Base-by-base conservation (phyloP, 2,113 vertebrate genomes). In the Anarhynchus alexandrinus region DNA sequence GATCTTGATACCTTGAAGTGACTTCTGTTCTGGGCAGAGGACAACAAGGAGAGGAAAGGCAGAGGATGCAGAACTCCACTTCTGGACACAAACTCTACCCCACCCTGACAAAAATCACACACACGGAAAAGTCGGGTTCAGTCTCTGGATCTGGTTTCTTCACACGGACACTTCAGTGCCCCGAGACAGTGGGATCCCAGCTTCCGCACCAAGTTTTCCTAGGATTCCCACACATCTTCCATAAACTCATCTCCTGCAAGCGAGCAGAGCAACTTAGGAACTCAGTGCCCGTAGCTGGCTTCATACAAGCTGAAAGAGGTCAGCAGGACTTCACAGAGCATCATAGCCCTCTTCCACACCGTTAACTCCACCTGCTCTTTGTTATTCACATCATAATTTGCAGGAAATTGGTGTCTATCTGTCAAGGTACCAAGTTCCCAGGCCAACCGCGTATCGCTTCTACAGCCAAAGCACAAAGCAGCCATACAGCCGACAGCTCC, bases 241-340 rank as follows among this genome's bases (percentile, higher is more conserved):
- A 66, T 34, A 84, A 84, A 57, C 3, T 11, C 57, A 9, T 3
- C 4, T 19, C 57, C 82, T 14, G 40, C 2, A 1, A 72, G 65
- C 0, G 1, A 29, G 59, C 0, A 0, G 18, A 66, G 52, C 6
- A 0, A 6, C 16, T 26, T 42, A 62, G 30, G 29, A 73, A 13
- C 22, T 49, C 26, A 1, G 13, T 20, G 43, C 55, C 10, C 2
- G 40, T 3, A 29, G 47, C 22, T 49, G 49, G 49, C 17, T 84
- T 18, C 29, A 30, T 21, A 32, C 29, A 26, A 73, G 36, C 54
- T 49, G 34, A 19, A 49, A 52, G 59, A 51, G 51, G 26, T 18
- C 93, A 87, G 45, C 26, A 87, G 36, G 43, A 85, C 61, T 55
- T 55, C 32, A 40, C 11, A 38, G 64, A 81, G 38, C 78, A 88